A percentile compares a stretch with the other conserved stretches of the same genome.
phyloP scores from a whole-genome alignment of 2,888 invertebrate species.

The Tetragonula carbonaria region DNA sequence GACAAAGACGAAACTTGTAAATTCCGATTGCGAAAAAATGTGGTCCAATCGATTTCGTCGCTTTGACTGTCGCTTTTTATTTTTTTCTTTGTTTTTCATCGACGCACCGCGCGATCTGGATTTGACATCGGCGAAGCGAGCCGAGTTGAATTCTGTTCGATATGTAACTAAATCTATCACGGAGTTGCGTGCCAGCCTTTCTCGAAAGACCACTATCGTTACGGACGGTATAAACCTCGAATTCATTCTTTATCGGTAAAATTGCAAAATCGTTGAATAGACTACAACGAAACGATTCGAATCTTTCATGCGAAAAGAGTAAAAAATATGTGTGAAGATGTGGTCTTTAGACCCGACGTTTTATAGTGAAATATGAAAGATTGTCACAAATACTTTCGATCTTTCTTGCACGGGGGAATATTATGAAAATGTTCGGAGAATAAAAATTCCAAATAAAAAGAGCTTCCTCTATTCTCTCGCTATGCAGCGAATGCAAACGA shows the following conservation, averaged over 20 bases:
- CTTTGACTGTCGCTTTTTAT: neutral
- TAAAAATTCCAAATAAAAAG: too few species aligned
- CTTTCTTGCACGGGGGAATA: too few species aligned
- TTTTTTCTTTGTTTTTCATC: neutral
- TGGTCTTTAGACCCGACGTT: neutral
- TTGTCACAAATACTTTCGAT: neutral
- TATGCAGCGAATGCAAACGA: neutral
- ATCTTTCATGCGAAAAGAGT: neutral
- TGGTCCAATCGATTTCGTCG: neutral
- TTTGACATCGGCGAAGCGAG: slow-evolving; percentile 30
- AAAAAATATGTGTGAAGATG: neutral
- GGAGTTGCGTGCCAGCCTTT: slow-evolving; percentile 9
- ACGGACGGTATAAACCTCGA: neutral
- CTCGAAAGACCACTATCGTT: neutral
- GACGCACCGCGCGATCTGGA: slow-evolving; percentile 12
- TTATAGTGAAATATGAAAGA: neutral
- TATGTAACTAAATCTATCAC: slow-evolving; percentile 33
- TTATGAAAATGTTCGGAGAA: neutral
- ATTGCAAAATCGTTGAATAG: neutral
- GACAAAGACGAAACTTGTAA: slow-evolving; percentile 5
- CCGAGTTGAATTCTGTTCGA: slow-evolving; percentile 24
- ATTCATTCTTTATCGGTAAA: slow-evolving; percentile 5
- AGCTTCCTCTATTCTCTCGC: neutral
- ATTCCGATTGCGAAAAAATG: neutral
- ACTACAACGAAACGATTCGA: neutral